phyloP scores from a whole-genome alignment of 2,113 vertebrate species.

The Mesoclemmys tuberculata region DNA sequence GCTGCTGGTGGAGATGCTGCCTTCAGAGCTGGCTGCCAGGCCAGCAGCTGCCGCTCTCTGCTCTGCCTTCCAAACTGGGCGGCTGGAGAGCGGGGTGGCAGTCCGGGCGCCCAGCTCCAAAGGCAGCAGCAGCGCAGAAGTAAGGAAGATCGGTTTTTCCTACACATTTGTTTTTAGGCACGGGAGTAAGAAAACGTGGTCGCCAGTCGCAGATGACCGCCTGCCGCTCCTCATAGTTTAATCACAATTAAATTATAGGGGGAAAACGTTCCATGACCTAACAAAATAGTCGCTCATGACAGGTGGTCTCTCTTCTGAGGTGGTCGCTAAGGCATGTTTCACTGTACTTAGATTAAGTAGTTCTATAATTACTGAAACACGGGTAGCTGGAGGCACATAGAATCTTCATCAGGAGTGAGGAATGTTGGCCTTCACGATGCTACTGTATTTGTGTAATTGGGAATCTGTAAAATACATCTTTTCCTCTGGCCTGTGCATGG shows the following conservation, averaged over 20 bases:
- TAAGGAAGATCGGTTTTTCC: background rate
- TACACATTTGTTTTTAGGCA: background rate
- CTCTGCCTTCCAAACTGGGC: background rate
- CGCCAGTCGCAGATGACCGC: background rate
- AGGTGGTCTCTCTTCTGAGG: background rate
- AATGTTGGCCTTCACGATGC: background rate
- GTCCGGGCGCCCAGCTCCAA: background rate
- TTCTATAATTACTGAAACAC: background rate
- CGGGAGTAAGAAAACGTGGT: background rate
- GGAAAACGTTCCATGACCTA: background rate
- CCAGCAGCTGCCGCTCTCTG: background rate
- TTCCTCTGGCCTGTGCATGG: conserved; percentile 25
- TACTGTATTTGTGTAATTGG: background rate
- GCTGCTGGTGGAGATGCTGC: background rate
- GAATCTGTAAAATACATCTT: background rate
- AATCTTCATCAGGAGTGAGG: conserved; percentile 28
- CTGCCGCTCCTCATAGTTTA: too few relatives aligned
- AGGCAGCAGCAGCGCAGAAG: background rate
- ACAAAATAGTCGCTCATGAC: background rate
- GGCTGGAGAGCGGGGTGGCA: too few relatives aligned
- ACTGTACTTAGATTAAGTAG: background rate
- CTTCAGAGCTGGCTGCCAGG: background rate
- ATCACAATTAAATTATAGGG: background rate
- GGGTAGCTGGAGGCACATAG: conserved; percentile 13
- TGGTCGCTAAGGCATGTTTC: background rate